Evolutionary conservation across 2,797 vertebrate species (phyloP).

Genomic region (Hippoglossus hippoglossus): DNA sequence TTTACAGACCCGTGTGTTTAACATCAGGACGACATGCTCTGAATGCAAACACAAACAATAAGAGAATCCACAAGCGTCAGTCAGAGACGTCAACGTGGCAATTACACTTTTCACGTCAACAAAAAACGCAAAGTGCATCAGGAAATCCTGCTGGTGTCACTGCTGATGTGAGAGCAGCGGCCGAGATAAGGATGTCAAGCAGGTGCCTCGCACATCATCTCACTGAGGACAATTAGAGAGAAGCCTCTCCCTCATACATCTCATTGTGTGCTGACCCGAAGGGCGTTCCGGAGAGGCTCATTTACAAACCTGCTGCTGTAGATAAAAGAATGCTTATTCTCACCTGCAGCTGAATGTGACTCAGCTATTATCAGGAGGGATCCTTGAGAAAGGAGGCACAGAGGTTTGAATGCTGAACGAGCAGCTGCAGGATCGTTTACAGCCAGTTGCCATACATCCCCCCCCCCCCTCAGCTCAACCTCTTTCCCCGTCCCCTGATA

Average conservation of each 20-base stretch:
- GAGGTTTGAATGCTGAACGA: slow-evolving; percentile 62
- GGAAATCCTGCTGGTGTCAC: slow-evolving; percentile 55
- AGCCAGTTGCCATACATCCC: slow-evolving; percentile 75
- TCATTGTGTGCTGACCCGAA: slow-evolving; percentile 58
- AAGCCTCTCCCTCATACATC: slow-evolving; percentile 38
- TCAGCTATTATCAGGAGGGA: slow-evolving; percentile 73
- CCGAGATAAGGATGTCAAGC: slow-evolving; percentile 67
- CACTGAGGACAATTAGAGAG: slow-evolving; percentile 49
- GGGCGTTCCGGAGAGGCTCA: slow-evolving; percentile 54
- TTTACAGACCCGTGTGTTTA: background rate
- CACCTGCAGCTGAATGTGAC: slow-evolving; percentile 77
- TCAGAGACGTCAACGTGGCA: slow-evolving; percentile 37
- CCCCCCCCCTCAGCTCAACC: slow-evolving; percentile 56
- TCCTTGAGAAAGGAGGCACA: slow-evolving; percentile 58
- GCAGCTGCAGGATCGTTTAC: slow-evolving; percentile 70
- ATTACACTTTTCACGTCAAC: slow-evolving; percentile 35
- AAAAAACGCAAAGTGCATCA: slow-evolving; percentile 51
- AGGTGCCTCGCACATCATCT: slow-evolving; percentile 50
- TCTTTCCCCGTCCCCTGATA: slow-evolving; percentile 70
- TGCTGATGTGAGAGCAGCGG: slow-evolving; percentile 44
- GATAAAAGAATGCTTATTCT: slow-evolving; percentile 77
- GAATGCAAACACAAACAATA: slow-evolving; percentile 33
- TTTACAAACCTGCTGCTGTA: slow-evolving; percentile 65
- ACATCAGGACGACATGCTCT: background rate
- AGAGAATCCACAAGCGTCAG: slow-evolving; percentile 31